phyloP scores from a whole-genome alignment of 2,797 vertebrate genomes.

The Gobio occitaniae region DNA sequence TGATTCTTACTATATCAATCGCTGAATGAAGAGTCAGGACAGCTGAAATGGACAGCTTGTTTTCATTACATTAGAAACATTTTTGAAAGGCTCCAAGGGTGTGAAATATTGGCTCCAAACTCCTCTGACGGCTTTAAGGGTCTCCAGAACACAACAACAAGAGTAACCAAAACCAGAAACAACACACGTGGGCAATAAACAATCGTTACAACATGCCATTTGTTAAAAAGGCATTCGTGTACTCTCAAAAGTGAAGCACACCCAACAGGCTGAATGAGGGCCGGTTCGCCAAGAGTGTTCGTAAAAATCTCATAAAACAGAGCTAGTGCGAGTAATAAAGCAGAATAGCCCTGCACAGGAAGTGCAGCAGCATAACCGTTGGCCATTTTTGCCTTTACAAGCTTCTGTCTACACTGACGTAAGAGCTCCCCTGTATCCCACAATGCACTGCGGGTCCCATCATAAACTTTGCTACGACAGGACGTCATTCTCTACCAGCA shows the following conservation, averaged over 20 bases:
- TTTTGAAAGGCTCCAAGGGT: constrained; percentile 21
- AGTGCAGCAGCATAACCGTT: constrained; percentile 2
- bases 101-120: constrained; percentile 14
- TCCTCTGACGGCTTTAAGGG: constrained; percentile 15
- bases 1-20: constrained; percentile 5
- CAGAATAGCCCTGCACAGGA: constrained; percentile 25
- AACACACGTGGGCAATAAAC: constrained; percentile 30
- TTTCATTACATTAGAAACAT: constrained; percentile 5
- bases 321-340: constrained; percentile 37
- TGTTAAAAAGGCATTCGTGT: constrained; percentile 18
- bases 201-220: constrained; percentile 31
- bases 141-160: constrained; percentile 36
- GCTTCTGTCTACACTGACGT: constrained; percentile 30
- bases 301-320: constrained; percentile 44
- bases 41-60: constrained; percentile 29
- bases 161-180: constrained; percentile 19
- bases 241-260: constrained; percentile 2
- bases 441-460: constrained; percentile 5
- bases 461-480: constrained; percentile 1
- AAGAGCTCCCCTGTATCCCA: constrained; percentile 33
- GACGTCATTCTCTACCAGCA: background rate
- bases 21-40: background rate
- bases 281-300: background rate
- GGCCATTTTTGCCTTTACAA: constrained; percentile 40
- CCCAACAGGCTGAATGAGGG: constrained; percentile 11